Conservation (phyloP, 2,113 vertebrate species). For the Melanostigma gelatinosum region DNA sequence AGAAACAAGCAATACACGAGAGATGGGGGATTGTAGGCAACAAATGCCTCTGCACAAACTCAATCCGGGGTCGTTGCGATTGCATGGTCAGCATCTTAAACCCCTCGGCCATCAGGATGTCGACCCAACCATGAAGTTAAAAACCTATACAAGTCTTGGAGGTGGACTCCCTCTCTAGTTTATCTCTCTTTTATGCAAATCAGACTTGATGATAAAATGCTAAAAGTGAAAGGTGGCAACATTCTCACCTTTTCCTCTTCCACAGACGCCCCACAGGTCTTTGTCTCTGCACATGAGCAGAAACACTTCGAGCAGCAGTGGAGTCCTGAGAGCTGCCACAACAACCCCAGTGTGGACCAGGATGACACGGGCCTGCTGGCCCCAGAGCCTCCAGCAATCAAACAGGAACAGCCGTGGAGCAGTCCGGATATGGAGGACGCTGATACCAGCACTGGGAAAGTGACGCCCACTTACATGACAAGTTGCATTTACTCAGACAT, state of each 20-base stretch:
- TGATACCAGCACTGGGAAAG: neutral
- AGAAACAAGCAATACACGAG: neutral
- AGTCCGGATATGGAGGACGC: neutral
- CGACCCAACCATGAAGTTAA: neutral
- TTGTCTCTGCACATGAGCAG: neutral
- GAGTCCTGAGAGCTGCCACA: slow-evolving; percentile 7
- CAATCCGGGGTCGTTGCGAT: no score
- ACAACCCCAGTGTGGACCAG: neutral
- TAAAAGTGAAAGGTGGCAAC: neutral
- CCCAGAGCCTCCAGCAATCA: neutral
- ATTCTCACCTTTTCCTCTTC: neutral
- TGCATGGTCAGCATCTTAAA: no score
- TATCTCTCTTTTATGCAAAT: neutral
- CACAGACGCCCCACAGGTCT: neutral
- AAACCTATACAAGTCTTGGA: neutral
- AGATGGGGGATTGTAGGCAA: no score
- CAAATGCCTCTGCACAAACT: no score
- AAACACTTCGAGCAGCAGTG: neutral
- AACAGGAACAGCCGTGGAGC: slow-evolving; percentile 15
- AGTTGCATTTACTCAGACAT: neutral
- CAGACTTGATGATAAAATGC: neutral
- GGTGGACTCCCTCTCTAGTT: neutral
- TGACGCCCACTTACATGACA: neutral
- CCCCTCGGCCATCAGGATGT: neutral
- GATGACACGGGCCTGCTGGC: slow-evolving; percentile 10